phyloP scores from a whole-genome alignment of 1,140 invertebrate genomes.

The Asobara japonica region DNA sequence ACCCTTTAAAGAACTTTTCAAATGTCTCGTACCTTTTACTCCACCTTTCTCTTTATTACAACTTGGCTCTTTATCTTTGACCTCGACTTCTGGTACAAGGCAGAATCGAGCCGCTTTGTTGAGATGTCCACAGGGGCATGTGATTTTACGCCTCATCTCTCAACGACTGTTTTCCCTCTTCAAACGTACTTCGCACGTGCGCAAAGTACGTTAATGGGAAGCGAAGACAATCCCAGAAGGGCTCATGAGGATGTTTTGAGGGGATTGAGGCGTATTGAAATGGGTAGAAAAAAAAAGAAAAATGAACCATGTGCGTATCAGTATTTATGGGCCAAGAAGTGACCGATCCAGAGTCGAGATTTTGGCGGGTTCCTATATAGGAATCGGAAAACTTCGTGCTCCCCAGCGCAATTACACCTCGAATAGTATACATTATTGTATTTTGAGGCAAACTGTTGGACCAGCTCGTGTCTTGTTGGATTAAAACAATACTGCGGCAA shows the following conservation, averaged over 20 bases:
- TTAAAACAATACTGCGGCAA: no score
- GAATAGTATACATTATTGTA: no score
- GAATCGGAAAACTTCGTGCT: no score
- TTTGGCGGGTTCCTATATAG: no score
- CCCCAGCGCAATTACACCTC: no score
- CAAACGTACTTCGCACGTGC: slow-evolving; percentile 52
- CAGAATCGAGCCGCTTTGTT: slow-evolving; percentile 27
- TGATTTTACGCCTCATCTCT: slow-evolving; percentile 47
- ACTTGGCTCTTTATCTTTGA: slow-evolving; percentile 28
- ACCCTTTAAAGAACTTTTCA: slow-evolving; percentile 42
- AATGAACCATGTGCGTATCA: no score
- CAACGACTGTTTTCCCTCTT: slow-evolving; percentile 56
- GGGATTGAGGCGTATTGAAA: neutral
- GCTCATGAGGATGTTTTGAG: neutral
- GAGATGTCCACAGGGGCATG: slow-evolving; percentile 25
- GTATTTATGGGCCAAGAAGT: no score
- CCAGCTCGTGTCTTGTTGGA: no score
- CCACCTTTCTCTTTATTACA: slow-evolving; percentile 13
- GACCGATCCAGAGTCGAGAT: no score
- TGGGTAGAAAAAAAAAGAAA: no score
- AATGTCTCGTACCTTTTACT: slow-evolving; percentile 40
- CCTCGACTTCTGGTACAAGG: slow-evolving; percentile 17
- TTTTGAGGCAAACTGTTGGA: no score
- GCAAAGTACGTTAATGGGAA: slow-evolving; percentile 29
- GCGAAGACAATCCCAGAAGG: neutral